Evolutionary conservation across 1,140 invertebrate genomes (phyloP).

Genomic region (Drosophila pachea): DNA sequence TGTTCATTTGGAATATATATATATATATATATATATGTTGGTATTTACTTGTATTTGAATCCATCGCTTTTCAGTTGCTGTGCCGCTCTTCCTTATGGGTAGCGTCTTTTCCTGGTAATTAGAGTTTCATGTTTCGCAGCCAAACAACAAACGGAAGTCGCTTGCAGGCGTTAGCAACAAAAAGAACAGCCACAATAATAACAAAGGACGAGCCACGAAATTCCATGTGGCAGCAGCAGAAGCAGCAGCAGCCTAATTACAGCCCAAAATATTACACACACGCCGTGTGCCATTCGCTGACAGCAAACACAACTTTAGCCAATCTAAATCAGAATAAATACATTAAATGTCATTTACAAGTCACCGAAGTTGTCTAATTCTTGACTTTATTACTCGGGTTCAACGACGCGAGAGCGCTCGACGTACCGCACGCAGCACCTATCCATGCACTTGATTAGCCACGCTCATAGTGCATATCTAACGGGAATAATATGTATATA

Average conservation of each 20-base stretch:
- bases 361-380: background rate
- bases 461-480: background rate
- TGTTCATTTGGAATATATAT: background rate
- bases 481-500: background rate
- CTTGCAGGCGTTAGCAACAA: conserved; percentile 51
- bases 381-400: conserved; percentile 14
- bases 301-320: conserved; percentile 12
- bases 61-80: background rate
- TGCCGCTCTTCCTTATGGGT: conserved; percentile 19
- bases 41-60: conserved; percentile 21
- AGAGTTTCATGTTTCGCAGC: conserved; percentile 68
- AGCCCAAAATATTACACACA: conserved; percentile 73
- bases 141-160: conserved; percentile 64
- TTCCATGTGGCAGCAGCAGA: conserved; percentile 18
- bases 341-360: conserved; percentile 10
- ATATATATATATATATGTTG: conserved; percentile 6
- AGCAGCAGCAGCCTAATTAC: conserved; percentile 71
- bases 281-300: conserved; percentile 47
- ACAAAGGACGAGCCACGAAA: background rate
- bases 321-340: conserved; percentile 36
- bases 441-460: conserved; percentile 8
- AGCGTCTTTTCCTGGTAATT: conserved; percentile 63
- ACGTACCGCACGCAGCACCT: conserved; percentile 1
- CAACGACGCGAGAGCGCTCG: conserved; percentile 15
- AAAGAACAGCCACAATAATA: conserved; percentile 5